Percentiles rank a stretch among this genome's conserved stretches.
phyloP scores from a whole-genome alignment of 2,888 invertebrate species.

The Eubasilissa splendida region DNA sequence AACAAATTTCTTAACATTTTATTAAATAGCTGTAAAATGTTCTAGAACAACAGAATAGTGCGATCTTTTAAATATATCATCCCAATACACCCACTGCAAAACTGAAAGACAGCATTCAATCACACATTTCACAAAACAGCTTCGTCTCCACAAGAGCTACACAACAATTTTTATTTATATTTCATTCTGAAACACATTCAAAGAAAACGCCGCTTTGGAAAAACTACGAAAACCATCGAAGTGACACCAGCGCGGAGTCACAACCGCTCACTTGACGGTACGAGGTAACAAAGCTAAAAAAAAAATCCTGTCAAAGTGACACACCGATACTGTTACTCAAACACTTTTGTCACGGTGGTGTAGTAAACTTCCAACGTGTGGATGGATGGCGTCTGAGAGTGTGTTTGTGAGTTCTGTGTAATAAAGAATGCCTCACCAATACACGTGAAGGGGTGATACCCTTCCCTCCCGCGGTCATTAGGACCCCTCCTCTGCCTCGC shows the following conservation, averaged over 20 bases:
- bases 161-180: slow-evolving; percentile 36
- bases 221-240: slow-evolving; percentile 37
- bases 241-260: neutral
- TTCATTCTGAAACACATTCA: slow-evolving; percentile 36
- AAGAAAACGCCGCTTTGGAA: slow-evolving; percentile 36
- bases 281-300: slow-evolving; percentile 11
- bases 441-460: slow-evolving; percentile 55
- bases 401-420: slow-evolving; percentile 30
- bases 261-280: neutral
- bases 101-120: slow-evolving; percentile 11
- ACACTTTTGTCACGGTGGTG: slow-evolving; percentile 7
- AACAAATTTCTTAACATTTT: too few relatives aligned
- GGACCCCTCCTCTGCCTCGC: slow-evolving; percentile 61
- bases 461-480: slow-evolving; percentile 75
- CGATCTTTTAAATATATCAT: neutral
- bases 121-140: slow-evolving; percentile 32
- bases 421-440: slow-evolving; percentile 43
- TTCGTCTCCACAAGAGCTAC: neutral
- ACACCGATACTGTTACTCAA: neutral
- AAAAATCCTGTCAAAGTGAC: neutral
- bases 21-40: neutral
- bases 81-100: slow-evolving; percentile 22
- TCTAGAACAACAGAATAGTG: neutral
- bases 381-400: neutral
- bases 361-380: slow-evolving; percentile 11